Conservation (phyloP, 92 coral and sea anemone genomes). For the Galaxea fascicularis region DNA sequence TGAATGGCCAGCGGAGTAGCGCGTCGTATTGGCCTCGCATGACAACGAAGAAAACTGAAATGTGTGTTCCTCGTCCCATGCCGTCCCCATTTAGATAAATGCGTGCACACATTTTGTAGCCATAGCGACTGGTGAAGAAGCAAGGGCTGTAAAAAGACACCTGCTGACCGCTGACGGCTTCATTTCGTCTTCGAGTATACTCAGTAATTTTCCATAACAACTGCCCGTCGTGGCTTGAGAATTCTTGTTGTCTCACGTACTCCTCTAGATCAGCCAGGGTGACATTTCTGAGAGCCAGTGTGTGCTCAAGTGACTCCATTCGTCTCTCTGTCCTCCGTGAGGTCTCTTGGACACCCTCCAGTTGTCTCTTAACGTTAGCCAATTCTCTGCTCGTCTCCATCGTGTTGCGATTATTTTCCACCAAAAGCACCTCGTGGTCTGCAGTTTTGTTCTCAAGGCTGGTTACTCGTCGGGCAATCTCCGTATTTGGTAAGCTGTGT, state of each 20-base stretch:
- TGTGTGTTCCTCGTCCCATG: constrained; percentile 63
- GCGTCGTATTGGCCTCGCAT: constrained; percentile 80
- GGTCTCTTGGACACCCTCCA: constrained; percentile 12
- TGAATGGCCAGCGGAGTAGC: constrained; percentile 85
- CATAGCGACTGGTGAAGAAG: constrained; percentile 65
- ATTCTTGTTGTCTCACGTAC: constrained; percentile 9
- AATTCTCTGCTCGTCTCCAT: constrained; percentile 28
- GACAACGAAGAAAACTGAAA: constrained; percentile 60
- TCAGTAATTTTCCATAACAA: constrained; percentile 68
- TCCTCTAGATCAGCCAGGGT: constrained; percentile 59
- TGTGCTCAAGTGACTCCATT: constrained; percentile 43
- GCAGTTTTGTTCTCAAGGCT: constrained; percentile 32
- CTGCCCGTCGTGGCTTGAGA: constrained; percentile 48
- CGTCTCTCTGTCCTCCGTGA: constrained; percentile 29
- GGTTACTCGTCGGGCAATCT: background rate
- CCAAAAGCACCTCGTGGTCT: constrained; percentile 47
- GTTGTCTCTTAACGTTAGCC: constrained; percentile 15
- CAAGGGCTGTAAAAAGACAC: constrained; percentile 61
- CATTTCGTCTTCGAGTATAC: constrained; percentile 44
- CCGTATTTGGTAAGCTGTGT: background rate
- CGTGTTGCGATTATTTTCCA: constrained; percentile 43
- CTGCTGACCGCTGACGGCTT: constrained; percentile 51
- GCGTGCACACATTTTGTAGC: constrained; percentile 79
- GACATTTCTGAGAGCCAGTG: constrained; percentile 35
- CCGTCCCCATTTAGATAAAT: constrained; percentile 72